A percentile compares a stretch with the other conserved stretches of the same genome.
These are phyloP conservation scores for Phlogophora meticulosa DNA, from an alignment of 2,888 invertebrate species.

Conservation along the genomic window DNA sequence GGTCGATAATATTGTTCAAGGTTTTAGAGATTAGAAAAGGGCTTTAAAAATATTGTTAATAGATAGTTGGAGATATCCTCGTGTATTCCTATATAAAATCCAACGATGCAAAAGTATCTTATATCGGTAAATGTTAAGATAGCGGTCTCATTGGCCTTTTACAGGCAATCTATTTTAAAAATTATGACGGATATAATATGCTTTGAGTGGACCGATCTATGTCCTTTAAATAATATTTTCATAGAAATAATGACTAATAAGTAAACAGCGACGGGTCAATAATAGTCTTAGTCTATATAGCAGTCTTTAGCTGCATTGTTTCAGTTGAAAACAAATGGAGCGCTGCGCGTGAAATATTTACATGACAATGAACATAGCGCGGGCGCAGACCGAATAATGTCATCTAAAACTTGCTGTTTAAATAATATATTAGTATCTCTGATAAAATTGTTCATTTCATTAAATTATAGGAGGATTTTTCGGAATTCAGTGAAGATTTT, in stretches of 20 bases:
- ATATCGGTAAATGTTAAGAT: neutral
- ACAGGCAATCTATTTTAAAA: conserved; percentile 2
- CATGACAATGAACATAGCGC: conserved; percentile 55
- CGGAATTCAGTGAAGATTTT: neutral
- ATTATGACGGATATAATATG: neutral
- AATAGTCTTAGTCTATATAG: conserved; percentile 4
- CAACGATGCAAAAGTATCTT: neutral
- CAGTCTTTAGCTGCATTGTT: conserved; percentile 45
- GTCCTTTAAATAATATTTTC: conserved; percentile 7
- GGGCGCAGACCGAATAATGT: conserved; percentile 25
- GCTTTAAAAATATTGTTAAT: conserved; percentile 3
- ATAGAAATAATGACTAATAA: conserved; percentile 5
- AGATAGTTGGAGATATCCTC: neutral
- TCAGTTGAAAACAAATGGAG: conserved; percentile 35
- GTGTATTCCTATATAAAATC: neutral
- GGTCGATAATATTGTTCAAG: conserved; percentile 2
- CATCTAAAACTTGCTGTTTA: conserved; percentile 29
- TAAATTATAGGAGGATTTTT: neutral
- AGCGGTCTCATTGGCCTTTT: conserved; percentile 6
- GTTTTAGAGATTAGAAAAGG: conserved; percentile 8
- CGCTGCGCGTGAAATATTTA: conserved; percentile 51
- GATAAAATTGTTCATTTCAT: neutral
- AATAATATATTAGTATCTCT: neutral
- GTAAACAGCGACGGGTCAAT: conserved; percentile 29
- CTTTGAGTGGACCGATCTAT: neutral